Percentiles rank a stretch among this genome's conserved stretches.
Evolutionary conservation across 2,113 vertebrate genomes (phyloP).

Genomic region (Bolborhynchus lineola): DNA sequence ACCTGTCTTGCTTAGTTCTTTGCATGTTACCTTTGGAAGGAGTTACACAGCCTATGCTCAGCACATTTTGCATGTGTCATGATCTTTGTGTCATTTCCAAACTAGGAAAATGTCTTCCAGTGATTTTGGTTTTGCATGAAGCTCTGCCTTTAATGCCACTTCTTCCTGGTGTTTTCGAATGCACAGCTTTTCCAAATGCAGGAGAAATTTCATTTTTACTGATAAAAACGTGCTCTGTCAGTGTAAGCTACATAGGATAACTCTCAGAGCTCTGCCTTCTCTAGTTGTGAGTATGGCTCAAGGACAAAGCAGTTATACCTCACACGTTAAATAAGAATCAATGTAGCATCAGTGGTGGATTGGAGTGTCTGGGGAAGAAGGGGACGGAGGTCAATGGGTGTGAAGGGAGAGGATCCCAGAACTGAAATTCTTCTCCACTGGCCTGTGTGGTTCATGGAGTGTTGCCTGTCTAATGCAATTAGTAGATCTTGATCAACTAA

Average conservation of each 20-base stretch:
- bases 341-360: background rate
- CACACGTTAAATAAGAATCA: background rate
- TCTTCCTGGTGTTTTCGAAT: background rate
- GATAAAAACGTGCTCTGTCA: background rate
- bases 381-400: accelerated
- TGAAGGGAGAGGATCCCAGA: background rate
- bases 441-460: background rate
- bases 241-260: background rate
- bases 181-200: background rate
- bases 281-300: background rate
- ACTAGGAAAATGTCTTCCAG: background rate
- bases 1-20: background rate
- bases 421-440: background rate
- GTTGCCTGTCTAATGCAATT: background rate
- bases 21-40: background rate
- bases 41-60: background rate
- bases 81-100: background rate
- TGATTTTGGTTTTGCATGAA: background rate
- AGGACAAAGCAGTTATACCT: background rate
- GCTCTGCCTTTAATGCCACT: background rate
- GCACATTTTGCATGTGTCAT: background rate
- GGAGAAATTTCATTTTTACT: background rate
- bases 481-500: background rate
- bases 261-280: background rate
- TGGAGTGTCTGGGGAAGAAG: background rate